These are phyloP conservation scores for Lottia gigantea DNA, from an alignment of 2,888 invertebrate genomes.

Conservation along the genomic window DNA sequence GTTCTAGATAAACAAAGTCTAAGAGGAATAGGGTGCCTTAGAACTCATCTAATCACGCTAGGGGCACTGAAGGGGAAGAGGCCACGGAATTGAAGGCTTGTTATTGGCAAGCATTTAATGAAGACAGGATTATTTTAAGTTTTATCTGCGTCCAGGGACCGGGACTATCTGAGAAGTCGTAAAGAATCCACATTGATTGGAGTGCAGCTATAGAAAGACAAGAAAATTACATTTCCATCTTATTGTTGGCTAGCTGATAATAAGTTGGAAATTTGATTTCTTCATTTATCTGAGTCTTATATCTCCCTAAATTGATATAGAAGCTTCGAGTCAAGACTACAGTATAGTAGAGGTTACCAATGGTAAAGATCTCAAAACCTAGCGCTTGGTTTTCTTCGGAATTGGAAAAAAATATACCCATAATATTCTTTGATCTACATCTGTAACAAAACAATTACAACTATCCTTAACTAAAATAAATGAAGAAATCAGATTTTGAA, in stretches of 20 bases:
- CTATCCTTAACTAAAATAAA: no score
- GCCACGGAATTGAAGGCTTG: slow-evolving; percentile 7
- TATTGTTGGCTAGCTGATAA: slow-evolving; percentile 8
- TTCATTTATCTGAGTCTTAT: not conserved
- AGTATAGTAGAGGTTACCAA: no score
- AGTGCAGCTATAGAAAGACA: slow-evolving; percentile 6
- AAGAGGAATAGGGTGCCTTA: slow-evolving; percentile 3
- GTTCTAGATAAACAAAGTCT: slow-evolving; percentile 7
- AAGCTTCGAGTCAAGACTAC: no score
- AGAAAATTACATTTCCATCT: slow-evolving; percentile 11
- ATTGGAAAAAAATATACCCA: no score
- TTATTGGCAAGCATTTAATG: slow-evolving; percentile 9
- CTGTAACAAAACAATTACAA: no score
- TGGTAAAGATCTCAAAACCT: no score
- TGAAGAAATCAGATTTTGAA: no score
- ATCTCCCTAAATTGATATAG: not conserved
- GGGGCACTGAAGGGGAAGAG: slow-evolving; percentile 11
- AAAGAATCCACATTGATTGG: slow-evolving; percentile 6
- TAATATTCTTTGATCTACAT: no score
- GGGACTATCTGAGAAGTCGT: not conserved
- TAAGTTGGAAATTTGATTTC: slow-evolving; percentile 4
- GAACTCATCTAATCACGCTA: slow-evolving; percentile 8
- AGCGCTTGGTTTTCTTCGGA: no score
- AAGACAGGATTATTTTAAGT: not conserved
- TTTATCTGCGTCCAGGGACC: slow-evolving; percentile 5